Evolutionary conservation across 2,113 vertebrate genomes (phyloP), one percentile per base, ranked within the genome.

Genomic region (Stictonetta naevosa): DNA sequence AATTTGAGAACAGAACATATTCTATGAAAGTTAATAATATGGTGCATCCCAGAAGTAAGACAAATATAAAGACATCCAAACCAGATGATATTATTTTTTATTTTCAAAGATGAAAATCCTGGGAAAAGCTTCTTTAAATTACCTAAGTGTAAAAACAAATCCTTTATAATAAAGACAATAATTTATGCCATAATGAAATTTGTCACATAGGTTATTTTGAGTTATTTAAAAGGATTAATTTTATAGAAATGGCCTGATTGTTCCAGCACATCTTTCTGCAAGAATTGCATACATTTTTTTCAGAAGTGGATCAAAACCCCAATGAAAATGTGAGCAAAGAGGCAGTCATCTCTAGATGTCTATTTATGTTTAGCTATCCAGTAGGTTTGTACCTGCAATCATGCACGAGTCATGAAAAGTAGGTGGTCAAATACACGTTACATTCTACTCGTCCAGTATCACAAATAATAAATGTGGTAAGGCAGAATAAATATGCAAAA

Each of bases 401-500:
- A 26, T 68, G 42, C 36, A 18, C 46, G 15, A 82, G 66, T 66
- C 84, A 38, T 55, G 82, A 75, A 88, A 87, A 93, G 83, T 38
- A 85, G 87, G 95, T 86, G 91, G 77, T 48, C 91, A 95, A 92
- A 94, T 28, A 68, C 88, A 88, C n/a, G 80, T 2, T 33, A 25
- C 87, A 90, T 64, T 80, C 93, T 91, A 68, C 92, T 72, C 1
- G 84, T 82, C 64, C 81, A 56, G 40, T 40, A 95, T 63, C 90
- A 89, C 75, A 95, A 95, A 95, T 89, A 95, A 97, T 95, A 96
- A 96, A 97, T 95, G 97, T 95, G 92, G 86, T 38, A 89, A 95
- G 88, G 95, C 87, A 95, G 95, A 95, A 96, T 96, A 97, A 97
- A 97, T 96, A 97, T 93, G 97, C 96, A 97, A 97, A 97, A 64